Conservation (phyloP, 2,888 invertebrate genomes). For the Spodoptera picta region DNA sequence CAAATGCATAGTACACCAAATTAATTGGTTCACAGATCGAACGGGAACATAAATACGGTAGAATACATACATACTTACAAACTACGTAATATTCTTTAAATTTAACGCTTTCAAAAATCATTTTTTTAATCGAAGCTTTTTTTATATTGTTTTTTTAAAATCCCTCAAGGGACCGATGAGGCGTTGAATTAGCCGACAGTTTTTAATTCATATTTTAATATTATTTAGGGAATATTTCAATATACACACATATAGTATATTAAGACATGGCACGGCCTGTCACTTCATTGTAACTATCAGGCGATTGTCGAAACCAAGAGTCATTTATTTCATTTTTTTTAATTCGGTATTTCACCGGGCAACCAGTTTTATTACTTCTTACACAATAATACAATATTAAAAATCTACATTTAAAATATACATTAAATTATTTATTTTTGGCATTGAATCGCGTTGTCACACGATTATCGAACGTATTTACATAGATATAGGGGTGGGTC, state of each 20-base stretch:
- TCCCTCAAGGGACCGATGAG: constrained; percentile 53
- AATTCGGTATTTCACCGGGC: constrained; percentile 85
- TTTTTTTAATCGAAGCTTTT: constrained; percentile 68
- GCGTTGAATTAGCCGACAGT: constrained; percentile 49
- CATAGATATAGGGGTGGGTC: constrained; percentile 66
- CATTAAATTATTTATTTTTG: constrained; percentile 74
- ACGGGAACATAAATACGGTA: constrained; percentile 33
- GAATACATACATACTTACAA: constrained; percentile 62
- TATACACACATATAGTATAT: constrained; percentile 70
- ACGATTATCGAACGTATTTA: constrained; percentile 70
- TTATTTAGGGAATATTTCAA: constrained; percentile 64
- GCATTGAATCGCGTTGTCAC: constrained; percentile 71
- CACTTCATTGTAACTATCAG: constrained; percentile 55
- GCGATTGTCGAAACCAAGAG: constrained; percentile 55
- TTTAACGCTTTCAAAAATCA: constrained; percentile 56
- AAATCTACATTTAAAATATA: constrained; percentile 68
- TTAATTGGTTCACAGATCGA: constrained; percentile 37
- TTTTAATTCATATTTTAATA: constrained; percentile 51
- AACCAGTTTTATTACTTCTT: constrained; percentile 62
- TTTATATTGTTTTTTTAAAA: constrained; percentile 66
- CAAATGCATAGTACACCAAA: constrained; percentile 46
- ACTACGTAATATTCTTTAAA: constrained; percentile 67
- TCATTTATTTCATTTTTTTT: constrained; percentile 39
- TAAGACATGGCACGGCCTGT: constrained; percentile 79
- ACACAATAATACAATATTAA: constrained; percentile 62